These are phyloP conservation scores for Jacana jacana DNA, from an alignment of 2,113 vertebrate species.

Conservation along the genomic window DNA sequence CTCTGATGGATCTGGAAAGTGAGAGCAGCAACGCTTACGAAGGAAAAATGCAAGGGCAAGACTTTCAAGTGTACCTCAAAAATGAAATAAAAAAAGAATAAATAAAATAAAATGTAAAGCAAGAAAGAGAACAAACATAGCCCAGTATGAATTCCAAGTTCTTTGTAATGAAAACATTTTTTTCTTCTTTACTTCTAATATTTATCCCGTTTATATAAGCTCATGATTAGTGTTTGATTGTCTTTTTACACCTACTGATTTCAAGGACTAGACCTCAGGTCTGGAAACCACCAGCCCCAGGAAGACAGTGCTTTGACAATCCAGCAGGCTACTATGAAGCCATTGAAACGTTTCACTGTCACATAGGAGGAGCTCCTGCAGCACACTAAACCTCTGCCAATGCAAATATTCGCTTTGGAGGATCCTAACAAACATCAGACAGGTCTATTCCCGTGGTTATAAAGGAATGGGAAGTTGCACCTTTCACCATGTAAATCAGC, in stretches of 20 bases:
- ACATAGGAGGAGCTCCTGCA: neutral
- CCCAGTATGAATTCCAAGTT: neutral
- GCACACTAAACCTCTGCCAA: neutral
- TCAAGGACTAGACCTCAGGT: neutral
- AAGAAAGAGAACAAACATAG: neutral
- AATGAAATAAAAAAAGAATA: neutral
- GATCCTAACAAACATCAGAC: neutral
- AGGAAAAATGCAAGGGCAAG: neutral
- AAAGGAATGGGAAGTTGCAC: neutral
- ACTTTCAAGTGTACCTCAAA: neutral
- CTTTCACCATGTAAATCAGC: neutral
- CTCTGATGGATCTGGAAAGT: neutral
- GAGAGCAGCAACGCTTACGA: neutral
- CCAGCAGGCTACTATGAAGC: neutral
- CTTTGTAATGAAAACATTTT: neutral
- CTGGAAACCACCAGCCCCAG: neutral
- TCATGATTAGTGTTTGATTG: neutral
- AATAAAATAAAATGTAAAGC: neutral
- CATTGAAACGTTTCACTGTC: neutral
- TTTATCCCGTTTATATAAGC: neutral
- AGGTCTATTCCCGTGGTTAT: neutral
- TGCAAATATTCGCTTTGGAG: fast-evolving
- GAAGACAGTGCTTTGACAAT: neutral
- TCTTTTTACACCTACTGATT: neutral
- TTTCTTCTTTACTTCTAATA: neutral